Base-by-base conservation (phyloP, 1,140 invertebrate species). In the Lasioglossum baleicum region DNA sequence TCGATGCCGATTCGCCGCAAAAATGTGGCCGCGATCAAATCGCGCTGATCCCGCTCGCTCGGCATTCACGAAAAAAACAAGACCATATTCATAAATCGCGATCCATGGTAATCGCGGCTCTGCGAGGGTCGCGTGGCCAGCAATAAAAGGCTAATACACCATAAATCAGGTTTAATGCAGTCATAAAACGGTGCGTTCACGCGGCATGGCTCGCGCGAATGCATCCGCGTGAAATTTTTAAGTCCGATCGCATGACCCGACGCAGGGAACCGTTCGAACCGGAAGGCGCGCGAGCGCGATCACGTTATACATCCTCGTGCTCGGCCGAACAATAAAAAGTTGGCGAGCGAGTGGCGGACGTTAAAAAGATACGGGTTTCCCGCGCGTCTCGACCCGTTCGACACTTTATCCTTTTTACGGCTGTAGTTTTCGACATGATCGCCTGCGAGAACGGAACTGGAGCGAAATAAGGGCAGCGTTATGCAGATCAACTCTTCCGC, bases 151-250 rank as follows among this genome's bases (percentile, higher is more conserved):
- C 26, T 69, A 76, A 69, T 48, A 65, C 56, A 69, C 48, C 61
- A 66, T 74, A 65, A 74, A 66, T 76, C 74, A 60, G 65, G 26
- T 76, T 76, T 69, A 60, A 76, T 69, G 53, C 53, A 44, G 68
- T 44, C n/a, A 44, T 53, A 74, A 74, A 74, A n/a, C 44, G 44
- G n/a, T 51, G 44, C 26, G 60, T 58, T 56, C 20, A 2, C 7
- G 13, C 31, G 72, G 42, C 40, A 20, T 10, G 40, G 5, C 5
- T 48, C 22, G 35, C 22, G 48, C 15, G 35, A 13, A 31, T 22
- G 35, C 11, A 17, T 11, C 17, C 44, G 26, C 20, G 31, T 10
- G 31, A 61, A 76, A 53, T 44, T 68, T 60, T 26, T 22, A n/a
- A 60, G 26, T 48, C 56, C 20, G 68, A 76, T 60, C 44, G 42